Percentiles rank a stretch among this genome's conserved stretches.
Evolutionary conservation across 2,888 invertebrate genomes (phyloP).

Genomic region (Timema podura): DNA sequence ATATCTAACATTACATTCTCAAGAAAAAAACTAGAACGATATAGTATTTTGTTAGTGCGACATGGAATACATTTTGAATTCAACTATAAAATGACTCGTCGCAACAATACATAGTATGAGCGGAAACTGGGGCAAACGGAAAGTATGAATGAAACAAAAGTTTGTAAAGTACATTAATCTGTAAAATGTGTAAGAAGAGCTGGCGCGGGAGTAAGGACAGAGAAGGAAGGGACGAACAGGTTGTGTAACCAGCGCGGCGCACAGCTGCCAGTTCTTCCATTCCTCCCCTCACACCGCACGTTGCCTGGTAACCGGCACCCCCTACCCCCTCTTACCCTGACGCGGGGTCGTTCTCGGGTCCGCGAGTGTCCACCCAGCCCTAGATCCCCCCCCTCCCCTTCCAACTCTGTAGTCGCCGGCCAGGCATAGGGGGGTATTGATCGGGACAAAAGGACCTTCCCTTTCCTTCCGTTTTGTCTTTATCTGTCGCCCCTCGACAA

Average conservation of each 20-base stretch:
- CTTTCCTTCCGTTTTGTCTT: conserved; percentile 26
- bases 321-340: conserved; percentile 33
- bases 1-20: too few relatives aligned
- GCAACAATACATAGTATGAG: too few relatives aligned
- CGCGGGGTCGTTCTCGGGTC: conserved; percentile 30
- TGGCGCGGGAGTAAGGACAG: neutral
- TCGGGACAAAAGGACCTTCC: conserved; percentile 30
- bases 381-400: conserved; percentile 29
- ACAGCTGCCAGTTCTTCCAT: conserved; percentile 25
- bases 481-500: conserved; percentile 4
- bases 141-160: too few relatives aligned
- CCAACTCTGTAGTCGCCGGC: conserved; percentile 23
- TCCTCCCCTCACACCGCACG: conserved; percentile 34
- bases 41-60: too few relatives aligned
- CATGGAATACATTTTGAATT: too few relatives aligned
- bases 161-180: too few relatives aligned
- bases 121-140: too few relatives aligned
- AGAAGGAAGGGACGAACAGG: neutral
- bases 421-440: conserved; percentile 29
- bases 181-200: too few relatives aligned
- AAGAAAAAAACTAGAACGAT: too few relatives aligned
- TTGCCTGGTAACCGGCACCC: conserved; percentile 40
- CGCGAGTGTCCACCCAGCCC: conserved; percentile 25
- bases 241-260: neutral
- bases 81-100: too few relatives aligned